Evolutionary conservation across 23 tunicate species (phyloP).

Genomic region (Trididemnum clinides): DNA sequence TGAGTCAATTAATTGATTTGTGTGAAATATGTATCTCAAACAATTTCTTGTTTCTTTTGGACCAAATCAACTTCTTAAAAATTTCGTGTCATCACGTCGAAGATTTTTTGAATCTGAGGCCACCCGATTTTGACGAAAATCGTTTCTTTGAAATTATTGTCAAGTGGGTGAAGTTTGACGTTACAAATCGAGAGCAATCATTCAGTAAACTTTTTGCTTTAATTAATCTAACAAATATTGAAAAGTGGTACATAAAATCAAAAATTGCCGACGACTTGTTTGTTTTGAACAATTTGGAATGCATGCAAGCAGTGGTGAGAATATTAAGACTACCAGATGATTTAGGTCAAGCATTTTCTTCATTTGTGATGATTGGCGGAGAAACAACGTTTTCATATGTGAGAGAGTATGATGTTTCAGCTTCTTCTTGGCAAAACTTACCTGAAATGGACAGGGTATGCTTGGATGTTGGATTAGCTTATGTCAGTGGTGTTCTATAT

Average conservation of each 20-base stretch:
- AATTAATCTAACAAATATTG: not conserved
- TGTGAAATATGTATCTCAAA: not conserved
- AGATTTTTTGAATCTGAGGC: not conserved
- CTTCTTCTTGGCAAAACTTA: not conserved
- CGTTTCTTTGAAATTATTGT: not conserved
- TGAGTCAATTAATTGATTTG: not conserved
- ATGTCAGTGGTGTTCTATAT: not conserved
- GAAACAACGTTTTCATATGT: not conserved
- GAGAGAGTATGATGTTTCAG: not conserved
- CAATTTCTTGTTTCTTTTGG: not conserved
- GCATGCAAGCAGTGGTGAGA: not conserved
- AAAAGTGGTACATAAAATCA: not conserved
- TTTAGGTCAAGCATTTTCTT: too few species aligned
- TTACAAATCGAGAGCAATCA: not conserved
- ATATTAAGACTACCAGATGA: not conserved
- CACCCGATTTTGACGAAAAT: not conserved
- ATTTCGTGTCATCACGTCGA: not conserved
- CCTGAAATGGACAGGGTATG: not conserved
- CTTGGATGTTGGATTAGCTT: not conserved
- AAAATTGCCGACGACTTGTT: not conserved
- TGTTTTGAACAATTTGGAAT: not conserved
- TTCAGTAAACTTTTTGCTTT: not conserved
- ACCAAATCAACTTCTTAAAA: not conserved
- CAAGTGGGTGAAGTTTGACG: not conserved
- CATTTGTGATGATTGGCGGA: slow-evolving; percentile 4